Evolutionary conservation across 2,888 invertebrate genomes (phyloP).

Genomic region (Cephus runcator): DNA sequence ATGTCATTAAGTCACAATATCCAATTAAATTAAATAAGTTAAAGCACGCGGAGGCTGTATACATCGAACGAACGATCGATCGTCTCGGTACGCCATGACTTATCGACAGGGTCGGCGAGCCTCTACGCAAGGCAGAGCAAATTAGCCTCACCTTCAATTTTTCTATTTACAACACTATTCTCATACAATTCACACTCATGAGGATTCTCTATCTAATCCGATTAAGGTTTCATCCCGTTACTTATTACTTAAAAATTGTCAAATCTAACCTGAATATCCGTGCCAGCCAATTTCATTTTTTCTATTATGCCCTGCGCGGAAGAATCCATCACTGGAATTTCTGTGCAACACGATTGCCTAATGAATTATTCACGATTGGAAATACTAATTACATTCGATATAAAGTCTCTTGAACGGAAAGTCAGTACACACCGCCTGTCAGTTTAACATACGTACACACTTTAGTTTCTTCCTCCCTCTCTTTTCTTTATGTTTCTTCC

Average conservation of each 20-base stretch:
- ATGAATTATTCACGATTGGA: constrained; percentile 22
- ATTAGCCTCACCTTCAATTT: not conserved
- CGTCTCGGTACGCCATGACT: no score
- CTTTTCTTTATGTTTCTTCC: constrained; percentile 20
- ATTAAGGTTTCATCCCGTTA: constrained; percentile 1
- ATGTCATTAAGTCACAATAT: no score
- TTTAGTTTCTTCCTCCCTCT: constrained; percentile 23
- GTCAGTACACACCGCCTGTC: constrained; percentile 33
- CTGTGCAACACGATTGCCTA: constrained; percentile 23
- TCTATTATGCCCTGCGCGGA: not conserved
- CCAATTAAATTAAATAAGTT: no score
- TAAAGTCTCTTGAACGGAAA: constrained; percentile 40
- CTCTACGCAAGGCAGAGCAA: no score
- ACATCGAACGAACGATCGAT: no score
- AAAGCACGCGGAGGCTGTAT: no score
- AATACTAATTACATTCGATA: constrained; percentile 35
- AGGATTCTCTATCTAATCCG: constrained; percentile 45
- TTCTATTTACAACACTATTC: constrained; percentile 31
- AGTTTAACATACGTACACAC: constrained; percentile 44
- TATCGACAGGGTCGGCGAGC: no score
- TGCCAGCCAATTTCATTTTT: not conserved
- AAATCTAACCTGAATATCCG: not conserved
- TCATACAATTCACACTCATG: constrained; percentile 33
- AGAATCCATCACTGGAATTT: constrained; percentile 27
- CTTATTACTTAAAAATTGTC: not conserved